These are phyloP conservation scores for Chrysomela aeneicollis DNA, from an alignment of 2,888 invertebrate species.

Conservation along the genomic window DNA sequence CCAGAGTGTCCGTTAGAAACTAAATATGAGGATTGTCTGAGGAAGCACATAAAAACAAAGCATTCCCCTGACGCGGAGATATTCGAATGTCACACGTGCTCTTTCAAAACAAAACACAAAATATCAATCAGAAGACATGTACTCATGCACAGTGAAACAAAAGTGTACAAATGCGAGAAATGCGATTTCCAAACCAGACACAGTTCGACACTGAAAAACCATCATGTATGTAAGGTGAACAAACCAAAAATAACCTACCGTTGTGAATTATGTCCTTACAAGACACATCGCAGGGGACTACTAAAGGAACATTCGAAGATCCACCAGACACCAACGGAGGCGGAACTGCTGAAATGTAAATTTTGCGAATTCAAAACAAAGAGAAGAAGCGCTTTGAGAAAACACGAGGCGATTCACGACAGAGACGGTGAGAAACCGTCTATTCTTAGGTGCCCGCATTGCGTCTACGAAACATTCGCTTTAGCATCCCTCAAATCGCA, in stretches of 20 bases:
- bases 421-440: neutral
- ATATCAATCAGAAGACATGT: constrained; percentile 12
- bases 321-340: neutral
- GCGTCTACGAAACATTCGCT: constrained; percentile 1
- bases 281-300: neutral
- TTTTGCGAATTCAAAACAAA: too few species aligned
- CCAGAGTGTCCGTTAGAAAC: constrained; percentile 6
- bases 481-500: neutral
- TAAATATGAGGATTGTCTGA: neutral
- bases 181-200: constrained; percentile 7
- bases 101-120: constrained; percentile 15
- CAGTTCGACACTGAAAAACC: neutral
- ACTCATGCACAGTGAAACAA: neutral
- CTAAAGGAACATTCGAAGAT: neutral
- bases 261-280: neutral
- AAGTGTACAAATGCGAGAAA: neutral
- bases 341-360: too few species aligned
- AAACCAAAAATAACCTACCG: neutral
- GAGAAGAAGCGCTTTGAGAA: too few species aligned
- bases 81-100: constrained; percentile 1
- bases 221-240: constrained; percentile 11
- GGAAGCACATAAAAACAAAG: constrained; percentile 7
- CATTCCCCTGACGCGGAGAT: constrained; percentile 7
- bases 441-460: neutral
- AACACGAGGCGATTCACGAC: too few species aligned